Evolutionary conservation across 2,797 vertebrate species (phyloP), one percentile per base, ranked within the genome.

Genomic region (Furcifer pardalis): DNA sequence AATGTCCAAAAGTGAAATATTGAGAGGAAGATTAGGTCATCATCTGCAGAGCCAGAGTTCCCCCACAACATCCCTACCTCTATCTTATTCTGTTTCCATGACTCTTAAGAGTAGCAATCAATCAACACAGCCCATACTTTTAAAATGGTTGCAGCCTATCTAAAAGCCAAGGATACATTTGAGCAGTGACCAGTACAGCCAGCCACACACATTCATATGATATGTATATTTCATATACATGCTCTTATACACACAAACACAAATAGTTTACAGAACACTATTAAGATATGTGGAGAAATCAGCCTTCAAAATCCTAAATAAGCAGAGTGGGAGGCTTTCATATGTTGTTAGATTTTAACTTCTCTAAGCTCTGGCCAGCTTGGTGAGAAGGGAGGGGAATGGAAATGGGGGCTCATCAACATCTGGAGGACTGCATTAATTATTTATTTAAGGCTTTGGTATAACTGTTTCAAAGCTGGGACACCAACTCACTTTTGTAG

Each of bases 151-250:
- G 21, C 32, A 69, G 35, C n/a, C n/a, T n/a, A 69, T 37, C 25
- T 44, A 30, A 30, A 25, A 44, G 71, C 27, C 25, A 72, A 46
- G 42, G 30, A 72, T 30, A 9, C 71, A 71, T 23, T 40, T 4
- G 25, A 40, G 40, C 13, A 74, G 49, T 15, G 49, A 49, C 46
- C 30, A 74, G 40, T 37, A 72, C 25, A 44, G 35, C 23, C 27
- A 42, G 40, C 40, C 40, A 42, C n/a, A 46, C 42, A 73, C 71
- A 19, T 7, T 17, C 15, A 49, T 5, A 74, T 13, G 12, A 49
- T 49, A 30, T 40, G 46, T 0, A 0, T 0, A 3, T 8, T 42
- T n/a, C 37, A 71, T 21, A 40, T 4, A 1, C 10, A 12, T 71
- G n/a, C 62, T 12, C 21, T 4, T 15, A 37, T 68, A 65, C 63